phyloP scores from a whole-genome alignment of 2,113 vertebrate genomes.

The Paracanthobrama guichenoti region DNA sequence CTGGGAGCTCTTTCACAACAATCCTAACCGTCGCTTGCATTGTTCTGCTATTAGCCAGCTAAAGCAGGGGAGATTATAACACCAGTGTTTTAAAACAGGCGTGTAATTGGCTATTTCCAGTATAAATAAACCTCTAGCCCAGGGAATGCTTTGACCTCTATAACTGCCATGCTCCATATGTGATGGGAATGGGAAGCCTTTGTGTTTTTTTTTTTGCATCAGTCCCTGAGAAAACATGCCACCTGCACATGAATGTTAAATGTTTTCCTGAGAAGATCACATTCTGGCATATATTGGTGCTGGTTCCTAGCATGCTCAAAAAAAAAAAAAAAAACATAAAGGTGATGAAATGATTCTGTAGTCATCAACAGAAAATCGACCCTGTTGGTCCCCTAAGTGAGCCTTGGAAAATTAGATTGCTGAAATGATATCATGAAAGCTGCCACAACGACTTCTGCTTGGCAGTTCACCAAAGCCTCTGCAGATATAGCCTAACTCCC shows the following conservation, averaged over 20 bases:
- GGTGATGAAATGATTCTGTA: constrained; percentile 7
- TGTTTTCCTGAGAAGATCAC: constrained; percentile 12
- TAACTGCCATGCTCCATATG: constrained; percentile 20
- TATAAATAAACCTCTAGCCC: constrained; percentile 5
- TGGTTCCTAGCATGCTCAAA: constrained; percentile 9
- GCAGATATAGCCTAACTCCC: constrained; percentile 50
- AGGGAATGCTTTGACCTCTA: constrained; percentile 28
- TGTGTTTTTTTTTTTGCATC: neutral
- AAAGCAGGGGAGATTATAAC: constrained; percentile 32
- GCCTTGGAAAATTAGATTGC: constrained; percentile 63
- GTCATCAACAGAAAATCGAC: constrained; percentile 65
- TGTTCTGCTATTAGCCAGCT: constrained; percentile 10
- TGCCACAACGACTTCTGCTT: constrained; percentile 56
- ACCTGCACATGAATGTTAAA: constrained; percentile 16
- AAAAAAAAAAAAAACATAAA: constrained; percentile 38
- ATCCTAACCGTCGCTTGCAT: neutral
- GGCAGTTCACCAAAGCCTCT: constrained; percentile 49
- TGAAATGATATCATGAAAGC: constrained; percentile 54
- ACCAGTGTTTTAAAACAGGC: constrained; percentile 23
- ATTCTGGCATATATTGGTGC: neutral
- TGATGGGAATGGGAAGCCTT: neutral
- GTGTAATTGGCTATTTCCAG: constrained; percentile 30
- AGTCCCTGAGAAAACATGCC: constrained; percentile 12
- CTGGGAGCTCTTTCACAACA: neutral
- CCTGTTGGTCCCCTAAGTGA: constrained; percentile 64